Conservation (phyloP, 2,113 vertebrate genomes). For the Progne subis region DNA sequence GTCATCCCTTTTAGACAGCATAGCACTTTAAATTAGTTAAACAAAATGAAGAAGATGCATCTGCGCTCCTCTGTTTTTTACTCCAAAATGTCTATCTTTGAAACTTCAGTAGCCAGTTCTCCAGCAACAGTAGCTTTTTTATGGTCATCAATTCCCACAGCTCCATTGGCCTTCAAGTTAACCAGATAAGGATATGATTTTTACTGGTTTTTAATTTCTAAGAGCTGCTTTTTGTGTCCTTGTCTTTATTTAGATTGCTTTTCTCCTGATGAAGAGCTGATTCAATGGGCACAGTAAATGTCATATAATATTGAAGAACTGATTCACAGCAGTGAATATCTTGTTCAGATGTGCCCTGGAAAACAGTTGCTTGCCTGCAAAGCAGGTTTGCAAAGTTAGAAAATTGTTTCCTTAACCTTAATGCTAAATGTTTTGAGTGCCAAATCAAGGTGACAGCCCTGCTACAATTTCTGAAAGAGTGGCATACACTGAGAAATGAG, state of each 20-base stretch:
- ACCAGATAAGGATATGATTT: background rate
- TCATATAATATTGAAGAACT: background rate
- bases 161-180: background rate
- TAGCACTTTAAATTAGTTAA: background rate
- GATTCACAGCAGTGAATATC: background rate
- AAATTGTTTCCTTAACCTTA: background rate
- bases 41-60: background rate
- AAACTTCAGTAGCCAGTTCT: background rate
- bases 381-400: background rate
- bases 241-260: background rate
- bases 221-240: background rate
- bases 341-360: background rate
- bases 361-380: background rate
- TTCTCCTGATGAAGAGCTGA: background rate
- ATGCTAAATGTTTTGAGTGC: background rate
- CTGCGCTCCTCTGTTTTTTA: background rate
- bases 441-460: background rate
- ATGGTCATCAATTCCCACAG: background rate
- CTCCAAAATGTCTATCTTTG: background rate
- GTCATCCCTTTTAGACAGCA: background rate
- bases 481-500: background rate
- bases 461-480: background rate
- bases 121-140: background rate
- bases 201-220: background rate
- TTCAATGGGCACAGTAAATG: background rate